Evolutionary conservation across 2,113 vertebrate species (phyloP).

Genomic region (Caranx melampygus): DNA sequence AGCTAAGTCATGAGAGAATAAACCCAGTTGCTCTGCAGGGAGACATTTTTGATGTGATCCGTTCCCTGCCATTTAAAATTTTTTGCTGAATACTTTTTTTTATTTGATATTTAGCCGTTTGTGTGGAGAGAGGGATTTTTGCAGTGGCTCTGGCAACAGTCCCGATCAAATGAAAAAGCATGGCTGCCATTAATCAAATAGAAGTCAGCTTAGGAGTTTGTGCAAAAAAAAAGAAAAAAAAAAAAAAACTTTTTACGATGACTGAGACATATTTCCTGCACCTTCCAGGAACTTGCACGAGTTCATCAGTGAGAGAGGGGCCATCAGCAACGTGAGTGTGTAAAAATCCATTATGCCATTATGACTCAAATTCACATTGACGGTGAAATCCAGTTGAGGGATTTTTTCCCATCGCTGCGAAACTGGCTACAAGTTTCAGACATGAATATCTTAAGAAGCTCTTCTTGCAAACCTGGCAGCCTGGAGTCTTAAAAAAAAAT

Average conservation of each 20-base stretch:
- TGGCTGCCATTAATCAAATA: slow-evolving; percentile 10
- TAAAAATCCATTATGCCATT: neutral
- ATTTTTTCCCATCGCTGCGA: neutral
- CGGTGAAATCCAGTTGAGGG: neutral
- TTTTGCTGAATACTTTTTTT: neutral
- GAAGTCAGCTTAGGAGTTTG: neutral
- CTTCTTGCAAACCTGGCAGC: slow-evolving; percentile 25
- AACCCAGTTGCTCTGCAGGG: neutral
- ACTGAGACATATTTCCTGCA: neutral
- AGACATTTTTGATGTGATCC: slow-evolving; percentile 21
- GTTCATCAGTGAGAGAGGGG: neutral
- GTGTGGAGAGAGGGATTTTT: neutral
- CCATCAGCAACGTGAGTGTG: neutral
- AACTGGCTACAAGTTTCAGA: slow-evolving; percentile 14
- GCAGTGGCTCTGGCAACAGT: neutral
- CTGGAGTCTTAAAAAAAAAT: slow-evolving; percentile 11
- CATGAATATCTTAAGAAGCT: slow-evolving; percentile 38
- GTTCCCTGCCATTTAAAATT: neutral
- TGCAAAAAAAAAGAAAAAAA: neutral
- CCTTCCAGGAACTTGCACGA: neutral
- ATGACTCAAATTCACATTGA: neutral
- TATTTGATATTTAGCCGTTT: neutral
- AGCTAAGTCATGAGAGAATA: slow-evolving; percentile 24
- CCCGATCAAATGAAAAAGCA: slow-evolving; percentile 8
- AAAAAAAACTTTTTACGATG: neutral